A percentile compares a stretch with the other conserved stretches of the same genome.
Evolutionary conservation across 2,113 vertebrate genomes (phyloP).

Genomic region (Thunnus thynnus): DNA sequence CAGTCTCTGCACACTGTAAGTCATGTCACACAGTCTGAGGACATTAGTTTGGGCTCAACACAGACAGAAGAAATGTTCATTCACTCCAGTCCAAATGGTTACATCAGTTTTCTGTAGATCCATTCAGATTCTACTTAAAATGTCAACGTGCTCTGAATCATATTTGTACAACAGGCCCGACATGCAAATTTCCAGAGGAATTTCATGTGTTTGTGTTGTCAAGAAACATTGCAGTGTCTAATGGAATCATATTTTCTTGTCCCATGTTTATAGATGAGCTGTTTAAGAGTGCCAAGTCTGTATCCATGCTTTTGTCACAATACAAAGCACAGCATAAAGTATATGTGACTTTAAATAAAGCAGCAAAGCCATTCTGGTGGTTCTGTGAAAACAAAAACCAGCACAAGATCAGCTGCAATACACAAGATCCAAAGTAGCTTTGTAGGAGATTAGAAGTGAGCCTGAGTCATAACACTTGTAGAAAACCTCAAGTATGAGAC

Average conservation of each 20-base stretch:
- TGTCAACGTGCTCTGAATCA: constrained; percentile 24
- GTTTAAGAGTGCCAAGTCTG: constrained; percentile 44
- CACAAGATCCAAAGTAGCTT: constrained; percentile 59
- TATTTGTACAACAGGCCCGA: constrained; percentile 4
- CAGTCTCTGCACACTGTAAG: constrained; percentile 8
- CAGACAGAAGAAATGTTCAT: not conserved
- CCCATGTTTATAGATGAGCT: constrained; percentile 67
- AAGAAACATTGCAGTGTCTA: constrained; percentile 21
- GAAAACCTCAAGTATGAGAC: constrained; percentile 11
- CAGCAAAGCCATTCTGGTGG: constrained; percentile 14
- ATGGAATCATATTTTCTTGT: constrained; percentile 42
- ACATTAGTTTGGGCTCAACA: not conserved
- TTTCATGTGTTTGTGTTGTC: not conserved
- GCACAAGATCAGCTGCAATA: constrained; percentile 29
- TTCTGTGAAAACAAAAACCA: constrained; percentile 46
- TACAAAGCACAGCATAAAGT: constrained; percentile 28
- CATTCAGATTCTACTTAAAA: constrained; percentile 28
- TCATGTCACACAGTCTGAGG: constrained; percentile 27
- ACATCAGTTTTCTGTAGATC: constrained; percentile 6
- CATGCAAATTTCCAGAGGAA: constrained; percentile 8
- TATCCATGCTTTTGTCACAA: constrained; percentile 22
- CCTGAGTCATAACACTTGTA: not conserved
- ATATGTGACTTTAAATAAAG: constrained; percentile 45
- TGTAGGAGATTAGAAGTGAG: constrained; percentile 51
- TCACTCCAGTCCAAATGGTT: not conserved